phyloP scores from a whole-genome alignment of 2,888 invertebrate species.

The Tenthredo scrophulariae region DNA sequence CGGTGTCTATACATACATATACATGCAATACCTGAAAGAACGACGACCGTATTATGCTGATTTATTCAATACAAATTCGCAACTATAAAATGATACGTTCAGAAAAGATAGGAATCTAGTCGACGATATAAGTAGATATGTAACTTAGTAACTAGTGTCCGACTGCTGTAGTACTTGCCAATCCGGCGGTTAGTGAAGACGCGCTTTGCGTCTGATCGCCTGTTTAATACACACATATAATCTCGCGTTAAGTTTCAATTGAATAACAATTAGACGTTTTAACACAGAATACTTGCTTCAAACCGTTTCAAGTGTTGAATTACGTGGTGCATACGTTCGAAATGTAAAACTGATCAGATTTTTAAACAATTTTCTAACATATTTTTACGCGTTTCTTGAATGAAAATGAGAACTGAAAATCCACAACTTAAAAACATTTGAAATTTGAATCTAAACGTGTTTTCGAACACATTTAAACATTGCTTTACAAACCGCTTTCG shows the following conservation, averaged over 20 bases:
- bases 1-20: neutral
- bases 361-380: neutral
- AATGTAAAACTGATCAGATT: neutral
- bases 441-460: neutral
- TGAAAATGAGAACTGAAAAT: neutral
- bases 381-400: neutral
- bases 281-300: neutral
- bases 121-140: constrained; percentile 33
- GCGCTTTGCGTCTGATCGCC: constrained; percentile 7
- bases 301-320: neutral
- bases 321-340: neutral
- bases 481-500: neutral
- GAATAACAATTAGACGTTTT: neutral
- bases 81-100: neutral
- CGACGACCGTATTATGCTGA: neutral
- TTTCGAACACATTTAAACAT: neutral
- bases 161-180: constrained; percentile 36
- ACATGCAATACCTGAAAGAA: neutral
- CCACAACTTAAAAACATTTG: neutral
- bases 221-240: neutral
- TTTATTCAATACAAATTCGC: neutral
- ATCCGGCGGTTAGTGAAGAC: constrained; percentile 48
- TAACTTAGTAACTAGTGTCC: constrained; percentile 34
- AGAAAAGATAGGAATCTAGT: constrained; percentile 17
- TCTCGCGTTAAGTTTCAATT: neutral